Evolutionary conservation across 2,113 vertebrate genomes (phyloP).

Genomic region (Apodemus speciosus): DNA sequence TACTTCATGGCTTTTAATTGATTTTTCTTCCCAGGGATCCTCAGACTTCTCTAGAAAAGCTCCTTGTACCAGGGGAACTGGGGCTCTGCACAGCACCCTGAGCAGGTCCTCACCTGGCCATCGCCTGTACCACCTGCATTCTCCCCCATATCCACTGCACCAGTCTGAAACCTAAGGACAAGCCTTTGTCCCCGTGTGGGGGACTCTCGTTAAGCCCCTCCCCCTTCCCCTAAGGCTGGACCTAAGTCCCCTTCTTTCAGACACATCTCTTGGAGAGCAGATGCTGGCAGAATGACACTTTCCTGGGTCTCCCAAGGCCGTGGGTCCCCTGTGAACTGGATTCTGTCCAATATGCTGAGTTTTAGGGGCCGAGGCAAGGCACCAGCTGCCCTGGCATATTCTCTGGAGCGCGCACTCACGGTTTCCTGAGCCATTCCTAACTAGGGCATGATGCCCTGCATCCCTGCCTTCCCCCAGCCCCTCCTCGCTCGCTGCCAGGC

Average conservation of each 20-base stretch:
- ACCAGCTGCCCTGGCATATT: background rate
- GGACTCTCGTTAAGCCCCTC: background rate
- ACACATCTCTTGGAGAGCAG: background rate
- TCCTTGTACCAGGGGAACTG: background rate
- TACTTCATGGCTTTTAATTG: background rate
- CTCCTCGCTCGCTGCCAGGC: background rate
- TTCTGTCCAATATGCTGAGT: background rate
- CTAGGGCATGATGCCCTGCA: background rate
- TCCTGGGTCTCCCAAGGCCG: background rate
- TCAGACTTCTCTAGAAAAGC: background rate
- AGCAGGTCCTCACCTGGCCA: background rate
- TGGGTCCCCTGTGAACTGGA: background rate
- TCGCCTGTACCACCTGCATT: background rate
- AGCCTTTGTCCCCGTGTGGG: background rate
- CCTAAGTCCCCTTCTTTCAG: background rate
- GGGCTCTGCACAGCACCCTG: background rate
- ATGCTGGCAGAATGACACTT: too few species aligned
- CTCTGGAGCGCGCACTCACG: background rate
- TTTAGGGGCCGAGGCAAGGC: background rate
- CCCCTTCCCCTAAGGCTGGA: background rate
- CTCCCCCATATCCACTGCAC: background rate
- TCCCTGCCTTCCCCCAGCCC: background rate
- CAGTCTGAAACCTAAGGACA: accelerated
- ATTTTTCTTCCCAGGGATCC: background rate
- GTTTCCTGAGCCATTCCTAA: background rate